These are phyloP conservation scores for Lamprologus lemairii DNA, from an alignment of 2,113 vertebrate genomes.

Conservation along the genomic window DNA sequence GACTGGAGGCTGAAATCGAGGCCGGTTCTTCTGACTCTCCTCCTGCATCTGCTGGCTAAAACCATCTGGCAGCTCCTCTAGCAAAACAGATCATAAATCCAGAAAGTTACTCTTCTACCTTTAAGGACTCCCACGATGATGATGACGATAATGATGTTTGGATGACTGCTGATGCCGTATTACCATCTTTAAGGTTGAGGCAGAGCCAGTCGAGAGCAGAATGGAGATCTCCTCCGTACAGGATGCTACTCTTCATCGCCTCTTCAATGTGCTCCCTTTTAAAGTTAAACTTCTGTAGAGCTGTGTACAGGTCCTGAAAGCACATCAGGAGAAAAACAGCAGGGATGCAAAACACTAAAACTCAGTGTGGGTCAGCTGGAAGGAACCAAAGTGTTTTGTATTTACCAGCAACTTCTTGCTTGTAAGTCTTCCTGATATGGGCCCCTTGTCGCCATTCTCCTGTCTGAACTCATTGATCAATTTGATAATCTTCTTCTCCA, in stretches of 20 bases:
- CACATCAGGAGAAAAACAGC: background rate
- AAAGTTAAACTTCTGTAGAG: constrained; percentile 87
- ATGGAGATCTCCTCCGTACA: constrained; percentile 92
- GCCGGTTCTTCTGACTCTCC: constrained; percentile 78
- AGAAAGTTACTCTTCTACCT: background rate
- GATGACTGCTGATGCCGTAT: background rate
- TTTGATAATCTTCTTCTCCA: constrained; percentile 90
- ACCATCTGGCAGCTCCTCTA: constrained; percentile 91
- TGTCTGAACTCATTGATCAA: constrained; percentile 89
- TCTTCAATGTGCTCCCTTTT: constrained; percentile 93
- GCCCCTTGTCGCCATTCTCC: constrained; percentile 79
- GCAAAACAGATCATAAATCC: background rate
- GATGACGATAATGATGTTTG: background rate
- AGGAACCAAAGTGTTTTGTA: background rate
- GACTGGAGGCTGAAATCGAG: constrained; percentile 75
- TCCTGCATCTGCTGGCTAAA: constrained; percentile 94
- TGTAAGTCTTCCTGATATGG: constrained; percentile 88
- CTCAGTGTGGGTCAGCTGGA: background rate
- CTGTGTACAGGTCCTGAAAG: constrained; percentile 87
- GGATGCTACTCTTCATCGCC: constrained; percentile 91
- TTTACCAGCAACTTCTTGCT: constrained; percentile 90
- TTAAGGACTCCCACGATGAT: background rate
- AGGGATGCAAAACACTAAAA: background rate
- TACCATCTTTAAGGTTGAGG: constrained; percentile 92
- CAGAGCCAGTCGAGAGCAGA: constrained; percentile 98